These are phyloP conservation scores for Hirtodrosophila alboralis DNA, from an alignment of 2,888 invertebrate species.

Conservation along the genomic window DNA sequence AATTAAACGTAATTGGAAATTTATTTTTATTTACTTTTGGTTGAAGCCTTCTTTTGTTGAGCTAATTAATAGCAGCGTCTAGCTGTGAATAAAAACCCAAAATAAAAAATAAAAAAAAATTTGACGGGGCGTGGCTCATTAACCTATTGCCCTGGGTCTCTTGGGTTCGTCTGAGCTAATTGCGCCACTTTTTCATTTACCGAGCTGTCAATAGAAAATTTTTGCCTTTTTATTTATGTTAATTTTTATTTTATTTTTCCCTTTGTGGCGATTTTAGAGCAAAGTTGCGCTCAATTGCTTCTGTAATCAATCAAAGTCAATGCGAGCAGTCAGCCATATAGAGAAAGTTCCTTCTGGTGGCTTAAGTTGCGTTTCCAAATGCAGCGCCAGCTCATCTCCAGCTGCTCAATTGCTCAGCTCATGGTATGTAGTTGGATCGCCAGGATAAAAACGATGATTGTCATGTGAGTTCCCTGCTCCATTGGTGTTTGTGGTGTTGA, in stretches of 20 bases:
- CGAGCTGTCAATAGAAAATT: conserved; percentile 63
- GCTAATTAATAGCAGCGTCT: conserved; percentile 63
- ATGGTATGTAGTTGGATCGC: conserved; percentile 3
- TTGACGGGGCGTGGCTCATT: conserved; percentile 55
- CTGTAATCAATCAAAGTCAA: conserved; percentile 73
- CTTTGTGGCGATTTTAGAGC: conserved; percentile 32
- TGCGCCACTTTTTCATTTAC: conserved; percentile 41
- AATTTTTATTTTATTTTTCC: conserved; percentile 53
- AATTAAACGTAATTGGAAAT: conserved; percentile 68
- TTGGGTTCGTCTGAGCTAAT: conserved; percentile 48
- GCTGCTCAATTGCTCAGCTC: neutral
- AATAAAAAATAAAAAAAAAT: conserved; percentile 47
- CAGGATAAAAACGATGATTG: conserved; percentile 39
- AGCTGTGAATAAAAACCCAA: too few relatives aligned
- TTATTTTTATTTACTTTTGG: conserved; percentile 57
- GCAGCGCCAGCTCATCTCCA: conserved; percentile 19
- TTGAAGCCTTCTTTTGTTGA: conserved; percentile 22
- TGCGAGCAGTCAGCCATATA: conserved; percentile 16
- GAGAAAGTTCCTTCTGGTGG: neutral
- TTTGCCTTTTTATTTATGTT: conserved; percentile 59
- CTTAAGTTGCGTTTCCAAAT: conserved; percentile 26
- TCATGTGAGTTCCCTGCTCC: conserved; percentile 44
- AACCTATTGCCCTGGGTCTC: conserved; percentile 33
- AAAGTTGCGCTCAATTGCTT: conserved; percentile 71
- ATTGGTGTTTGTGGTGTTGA: conserved; percentile 65